Evolutionary conservation across 2,113 vertebrate genomes (phyloP), one percentile per base, ranked within the genome.

Genomic region (Vanacampus margaritifer): DNA sequence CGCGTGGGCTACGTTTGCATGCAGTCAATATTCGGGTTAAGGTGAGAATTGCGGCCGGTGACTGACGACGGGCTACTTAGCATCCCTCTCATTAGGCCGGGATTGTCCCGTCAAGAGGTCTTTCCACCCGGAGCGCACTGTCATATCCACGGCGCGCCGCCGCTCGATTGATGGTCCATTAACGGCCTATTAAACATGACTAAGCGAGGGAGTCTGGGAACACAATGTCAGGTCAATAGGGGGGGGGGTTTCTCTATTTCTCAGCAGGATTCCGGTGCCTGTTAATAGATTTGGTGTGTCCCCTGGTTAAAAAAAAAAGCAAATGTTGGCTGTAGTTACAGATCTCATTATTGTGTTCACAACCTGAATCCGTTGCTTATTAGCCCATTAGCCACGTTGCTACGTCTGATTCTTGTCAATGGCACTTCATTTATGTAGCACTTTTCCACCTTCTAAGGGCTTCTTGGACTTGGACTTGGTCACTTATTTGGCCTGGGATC

Each of bases 151-250:
- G 43, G 14, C 28, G 84, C 76, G 58, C 74, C 64, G 77, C 79
- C 70, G 83, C 79, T 89, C 86, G 83, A 90, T 89, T 84, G 84
- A 90, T 87, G 82, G 81, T 75, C 86, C 79, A 88, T 90, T 89
- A 89, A 88, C 84, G 76, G 84, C 87, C 88, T 85, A 86, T 90
- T 90, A 89, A 89, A 89, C 83, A 79, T 67, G 65, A 79, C 85
- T 86, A 83, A 86, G 83, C 77, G 77, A 86, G 83, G 81, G 86
- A 74, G 86, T 83, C 79, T 57, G 59, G 79, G 79, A 85, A 78
- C 62, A 81, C 85, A 79, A 79, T 82, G 78, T 83, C 74, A 67
- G 73, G 82, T 79, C 78, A 72, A 46, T 67, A 65, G 78, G 88
- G 78, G 69, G 78, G 88, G 78, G 69, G 4, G 14, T 86, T 86